A percentile compares a stretch with the other conserved stretches of the same genome.
phyloP scores from a whole-genome alignment of 2,888 invertebrate genomes.

The Monochamus alternatus region DNA sequence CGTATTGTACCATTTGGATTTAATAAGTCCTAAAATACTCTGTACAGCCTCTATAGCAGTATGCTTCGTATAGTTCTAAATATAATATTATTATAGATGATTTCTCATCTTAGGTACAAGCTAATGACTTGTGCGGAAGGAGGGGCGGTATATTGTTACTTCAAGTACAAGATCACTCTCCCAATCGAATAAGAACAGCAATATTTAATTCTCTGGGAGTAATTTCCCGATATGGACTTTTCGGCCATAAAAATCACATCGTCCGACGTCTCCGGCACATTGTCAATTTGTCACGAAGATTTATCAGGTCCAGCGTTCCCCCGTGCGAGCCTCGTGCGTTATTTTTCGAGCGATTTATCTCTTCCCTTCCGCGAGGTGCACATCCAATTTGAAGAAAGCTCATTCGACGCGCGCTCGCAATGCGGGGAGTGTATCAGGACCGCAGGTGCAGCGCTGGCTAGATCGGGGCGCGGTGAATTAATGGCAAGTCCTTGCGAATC shows the following conservation, averaged over 20 bases:
- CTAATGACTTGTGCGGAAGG: no score
- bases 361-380: conserved; percentile 65
- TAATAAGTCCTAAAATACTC: no score
- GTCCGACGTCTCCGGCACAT: conserved; percentile 43
- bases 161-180: neutral
- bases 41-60: no score
- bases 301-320: conserved; percentile 50
- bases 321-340: conserved; percentile 57
- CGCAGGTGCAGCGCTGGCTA: conserved; percentile 64
- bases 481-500: conserved; percentile 38
- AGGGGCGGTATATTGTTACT: no score
- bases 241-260: neutral
- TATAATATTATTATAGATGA: no score
- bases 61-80: no score
- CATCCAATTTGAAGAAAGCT: conserved; percentile 67
- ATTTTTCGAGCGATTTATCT: conserved; percentile 68
- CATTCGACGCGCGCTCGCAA: conserved; percentile 61
- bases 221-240: neutral
- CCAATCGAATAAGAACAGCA: neutral
- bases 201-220: neutral
- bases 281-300: conserved; percentile 67
- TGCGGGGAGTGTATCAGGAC: conserved; percentile 61
- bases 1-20: no score
- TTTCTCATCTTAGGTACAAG: no score
- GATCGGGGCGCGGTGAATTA: conserved; percentile 53